phyloP scores from a whole-genome alignment of 2,113 vertebrate species.

The Mus spicilegus region DNA sequence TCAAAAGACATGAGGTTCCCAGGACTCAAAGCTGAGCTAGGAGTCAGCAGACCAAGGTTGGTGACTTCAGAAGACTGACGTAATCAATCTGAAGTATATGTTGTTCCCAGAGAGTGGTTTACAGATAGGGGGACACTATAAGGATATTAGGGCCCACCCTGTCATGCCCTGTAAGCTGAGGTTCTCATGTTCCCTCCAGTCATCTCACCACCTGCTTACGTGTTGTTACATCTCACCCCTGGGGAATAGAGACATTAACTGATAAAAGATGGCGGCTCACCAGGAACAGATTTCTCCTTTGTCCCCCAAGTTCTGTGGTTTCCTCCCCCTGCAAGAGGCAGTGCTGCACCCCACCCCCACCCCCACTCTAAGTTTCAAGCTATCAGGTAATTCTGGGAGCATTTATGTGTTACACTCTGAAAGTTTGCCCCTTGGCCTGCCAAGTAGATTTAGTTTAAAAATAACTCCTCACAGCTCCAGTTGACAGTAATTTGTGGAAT shows the following conservation, averaged over 20 bases:
- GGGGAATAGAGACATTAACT: background rate
- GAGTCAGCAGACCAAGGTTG: background rate
- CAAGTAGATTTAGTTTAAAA: conserved; percentile 75
- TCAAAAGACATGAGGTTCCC: background rate
- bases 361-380: background rate
- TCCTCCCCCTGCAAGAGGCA: too few species aligned
- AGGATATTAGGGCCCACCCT: background rate
- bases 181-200: background rate
- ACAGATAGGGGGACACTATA: background rate
- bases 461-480: conserved; percentile 58
- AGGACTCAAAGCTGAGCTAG: background rate
- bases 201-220: background rate
- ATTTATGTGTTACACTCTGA: conserved; percentile 55
- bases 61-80: background rate
- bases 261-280: background rate
- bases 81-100: background rate
- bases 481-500: conserved; percentile 78
- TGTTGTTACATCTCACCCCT: background rate
- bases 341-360: too few species aligned
- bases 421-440: conserved; percentile 56
- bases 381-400: conserved; percentile 20
- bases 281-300: background rate
- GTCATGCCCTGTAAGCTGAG: fast-evolving
- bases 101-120: conserved; percentile 12
- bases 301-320: background rate